These are phyloP conservation scores for Dryobates pubescens DNA, from an alignment of 2,797 vertebrate genomes.

Conservation along the genomic window DNA sequence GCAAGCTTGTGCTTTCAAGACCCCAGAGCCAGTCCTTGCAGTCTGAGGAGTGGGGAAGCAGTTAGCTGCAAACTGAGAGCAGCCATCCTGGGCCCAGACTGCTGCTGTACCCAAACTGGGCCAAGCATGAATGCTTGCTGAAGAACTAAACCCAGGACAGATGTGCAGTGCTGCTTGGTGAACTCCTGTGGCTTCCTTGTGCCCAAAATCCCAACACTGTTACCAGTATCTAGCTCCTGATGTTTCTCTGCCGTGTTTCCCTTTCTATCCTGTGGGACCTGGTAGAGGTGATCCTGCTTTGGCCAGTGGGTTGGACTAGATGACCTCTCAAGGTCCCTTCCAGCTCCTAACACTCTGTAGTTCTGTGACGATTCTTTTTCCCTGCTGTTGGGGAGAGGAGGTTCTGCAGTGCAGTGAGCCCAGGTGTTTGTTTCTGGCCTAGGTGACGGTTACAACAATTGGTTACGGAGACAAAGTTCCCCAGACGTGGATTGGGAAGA, in stretches of 20 bases:
- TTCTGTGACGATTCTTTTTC: too few species aligned
- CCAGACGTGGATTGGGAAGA: constrained; percentile 92
- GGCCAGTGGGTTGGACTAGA: too few species aligned
- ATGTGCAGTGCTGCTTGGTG: accelerated
- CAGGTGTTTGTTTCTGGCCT: neutral
- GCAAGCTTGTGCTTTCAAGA: neutral
- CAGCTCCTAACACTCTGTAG: too few species aligned
- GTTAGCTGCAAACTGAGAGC: too few species aligned
- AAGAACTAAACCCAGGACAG: neutral
- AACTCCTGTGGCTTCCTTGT: neutral
- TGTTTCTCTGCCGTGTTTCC: neutral
- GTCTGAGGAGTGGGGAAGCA: neutral
- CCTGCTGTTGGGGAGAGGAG: accelerated
- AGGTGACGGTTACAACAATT: constrained; percentile 92
- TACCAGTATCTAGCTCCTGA: neutral
- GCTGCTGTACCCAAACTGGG: too few species aligned
- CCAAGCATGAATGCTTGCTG: too few species aligned
- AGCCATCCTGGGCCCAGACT: too few species aligned
- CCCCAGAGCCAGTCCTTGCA: neutral
- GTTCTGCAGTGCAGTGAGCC: neutral
- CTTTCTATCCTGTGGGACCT: too few species aligned
- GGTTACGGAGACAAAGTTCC: constrained; percentile 93
- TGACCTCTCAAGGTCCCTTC: too few species aligned
- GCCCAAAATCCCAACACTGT: neutral
- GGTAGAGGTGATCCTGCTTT: too few species aligned